Percentiles rank a stretch among this genome's conserved stretches.
Conservation (phyloP, 2,888 invertebrate species). For the Diarsia brunnea region DNA sequence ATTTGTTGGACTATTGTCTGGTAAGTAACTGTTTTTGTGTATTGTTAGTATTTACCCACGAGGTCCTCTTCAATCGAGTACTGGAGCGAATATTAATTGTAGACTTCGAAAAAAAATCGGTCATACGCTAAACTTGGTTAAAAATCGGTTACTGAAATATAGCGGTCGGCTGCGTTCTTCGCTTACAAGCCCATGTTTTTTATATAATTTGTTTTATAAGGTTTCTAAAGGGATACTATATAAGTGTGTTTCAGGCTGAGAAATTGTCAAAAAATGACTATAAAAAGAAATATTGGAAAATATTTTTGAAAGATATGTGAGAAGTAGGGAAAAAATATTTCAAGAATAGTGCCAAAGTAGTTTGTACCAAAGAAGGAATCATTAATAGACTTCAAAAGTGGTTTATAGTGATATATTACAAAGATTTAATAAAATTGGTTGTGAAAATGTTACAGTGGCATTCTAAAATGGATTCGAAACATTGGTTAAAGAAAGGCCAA, state of each 20-base stretch:
- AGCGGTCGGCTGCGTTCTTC: constrained; percentile 7
- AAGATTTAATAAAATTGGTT: background rate
- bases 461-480: background rate
- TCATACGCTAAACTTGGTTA: background rate
- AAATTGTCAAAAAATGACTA: constrained; percentile 2
- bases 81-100: background rate
- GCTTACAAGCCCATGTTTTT: background rate
- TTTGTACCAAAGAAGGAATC: background rate
- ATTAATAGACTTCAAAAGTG: background rate
- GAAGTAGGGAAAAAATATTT: background rate
- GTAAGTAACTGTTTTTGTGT: too few species aligned
- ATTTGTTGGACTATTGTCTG: too few species aligned
- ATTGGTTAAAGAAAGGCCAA: background rate
- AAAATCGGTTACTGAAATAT: background rate
- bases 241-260: constrained; percentile 5
- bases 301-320: background rate
- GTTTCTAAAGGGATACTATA: constrained; percentile 3
- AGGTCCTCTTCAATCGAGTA: background rate
- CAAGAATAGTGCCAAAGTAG: background rate
- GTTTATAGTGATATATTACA: background rate
- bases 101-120: background rate
- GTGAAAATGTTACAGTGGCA: background rate
- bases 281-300: background rate
- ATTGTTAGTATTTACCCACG: too few species aligned
- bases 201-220: background rate